Percentiles rank a stretch among this genome's conserved stretches.
Conservation (phyloP, 2,888 invertebrate species). For the Nebria salina region DNA sequence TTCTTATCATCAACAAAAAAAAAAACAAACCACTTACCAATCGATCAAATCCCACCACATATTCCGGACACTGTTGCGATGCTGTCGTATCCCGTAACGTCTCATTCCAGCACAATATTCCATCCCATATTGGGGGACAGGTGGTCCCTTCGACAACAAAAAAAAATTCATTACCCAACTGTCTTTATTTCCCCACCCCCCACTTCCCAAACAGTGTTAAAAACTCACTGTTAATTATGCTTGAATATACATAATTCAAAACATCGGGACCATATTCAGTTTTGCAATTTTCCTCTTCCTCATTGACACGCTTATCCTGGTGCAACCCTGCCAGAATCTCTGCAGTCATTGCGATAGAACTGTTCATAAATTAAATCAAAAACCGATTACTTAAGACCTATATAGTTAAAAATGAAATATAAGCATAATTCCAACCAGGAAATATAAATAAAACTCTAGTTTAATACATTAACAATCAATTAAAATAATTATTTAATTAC, state of each 20-base stretch:
- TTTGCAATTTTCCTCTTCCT: slow-evolving; percentile 44
- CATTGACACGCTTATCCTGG: slow-evolving; percentile 12
- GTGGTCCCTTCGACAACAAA: slow-evolving; percentile 54
- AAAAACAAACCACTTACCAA: slow-evolving; percentile 6
- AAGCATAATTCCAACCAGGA: too few relatives aligned
- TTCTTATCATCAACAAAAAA: not conserved
- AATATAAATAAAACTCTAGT: too few relatives aligned
- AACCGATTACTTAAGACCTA: too few relatives aligned
- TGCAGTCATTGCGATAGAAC: not conserved
- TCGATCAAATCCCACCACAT: slow-evolving; percentile 65
- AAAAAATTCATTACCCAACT: not conserved
- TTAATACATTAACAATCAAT: too few relatives aligned
- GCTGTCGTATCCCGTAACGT: slow-evolving; percentile 63
- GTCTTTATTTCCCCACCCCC: too few relatives aligned
- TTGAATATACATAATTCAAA: not conserved
- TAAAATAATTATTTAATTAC: too few relatives aligned
- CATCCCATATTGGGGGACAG: slow-evolving; percentile 68
- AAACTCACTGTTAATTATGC: not conserved
- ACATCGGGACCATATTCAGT: not conserved
- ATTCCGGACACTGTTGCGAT: slow-evolving; percentile 64
- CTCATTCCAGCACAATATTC: slow-evolving; percentile 68
- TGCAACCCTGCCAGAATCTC: not conserved
- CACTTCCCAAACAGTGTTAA: not conserved
- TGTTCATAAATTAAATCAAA: too few relatives aligned
- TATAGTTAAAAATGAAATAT: too few relatives aligned